phyloP scores from a whole-genome alignment of 1,140 invertebrate genomes.

The Drosophila repletoides region DNA sequence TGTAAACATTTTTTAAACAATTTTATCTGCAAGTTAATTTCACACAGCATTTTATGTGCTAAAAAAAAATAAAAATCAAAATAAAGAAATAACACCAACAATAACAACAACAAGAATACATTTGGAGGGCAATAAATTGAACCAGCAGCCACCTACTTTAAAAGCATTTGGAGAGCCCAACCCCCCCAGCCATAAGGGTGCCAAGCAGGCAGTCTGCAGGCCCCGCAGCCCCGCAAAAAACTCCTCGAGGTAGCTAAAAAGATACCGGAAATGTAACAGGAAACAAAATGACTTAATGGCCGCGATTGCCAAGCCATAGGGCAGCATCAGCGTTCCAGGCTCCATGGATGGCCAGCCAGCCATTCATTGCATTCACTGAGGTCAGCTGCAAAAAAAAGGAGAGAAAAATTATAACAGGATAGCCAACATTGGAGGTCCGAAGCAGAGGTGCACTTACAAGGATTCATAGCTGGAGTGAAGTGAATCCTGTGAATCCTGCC shows the following conservation, averaged over 20 bases:
- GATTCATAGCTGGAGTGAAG: slow-evolving; percentile 7
- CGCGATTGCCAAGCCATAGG: slow-evolving; percentile 65
- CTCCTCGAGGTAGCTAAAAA: slow-evolving; percentile 61
- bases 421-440: not conserved
- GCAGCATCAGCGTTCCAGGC: slow-evolving; percentile 38
- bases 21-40: slow-evolving; percentile 69
- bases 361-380: slow-evolving; percentile 63
- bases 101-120: slow-evolving; percentile 40
- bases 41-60: slow-evolving; percentile 59
- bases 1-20: slow-evolving; percentile 35
- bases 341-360: slow-evolving; percentile 28
- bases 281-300: slow-evolving; percentile 81
- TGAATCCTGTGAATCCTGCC: not conserved
- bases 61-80: not conserved
- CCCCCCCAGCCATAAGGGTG: slow-evolving; percentile 13
- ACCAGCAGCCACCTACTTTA: slow-evolving; percentile 70
- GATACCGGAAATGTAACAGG: slow-evolving; percentile 77
- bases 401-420: slow-evolving; percentile 50
- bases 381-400: slow-evolving; percentile 43
- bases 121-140: slow-evolving; percentile 77
- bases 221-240: too few species aligned
- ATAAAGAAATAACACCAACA: slow-evolving; percentile 1
- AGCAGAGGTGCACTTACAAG: slow-evolving; percentile 29
- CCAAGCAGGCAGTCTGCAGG: slow-evolving; percentile 7
- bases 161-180: slow-evolving; percentile 58